Base-by-base conservation (phyloP, 2,888 invertebrate species). In the Drosophila hamatofila region DNA sequence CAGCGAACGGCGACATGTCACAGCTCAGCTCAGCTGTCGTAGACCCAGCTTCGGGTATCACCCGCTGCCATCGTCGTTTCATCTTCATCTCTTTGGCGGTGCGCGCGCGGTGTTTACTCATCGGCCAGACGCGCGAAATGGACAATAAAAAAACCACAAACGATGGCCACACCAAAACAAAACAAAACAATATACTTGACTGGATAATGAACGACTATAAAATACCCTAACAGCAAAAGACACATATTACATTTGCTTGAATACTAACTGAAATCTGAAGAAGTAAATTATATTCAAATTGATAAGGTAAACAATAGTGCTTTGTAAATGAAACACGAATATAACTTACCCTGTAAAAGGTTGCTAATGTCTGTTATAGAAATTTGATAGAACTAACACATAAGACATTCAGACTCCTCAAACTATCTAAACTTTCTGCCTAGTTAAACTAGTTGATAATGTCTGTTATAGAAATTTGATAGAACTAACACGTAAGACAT, bases 1-100 rank as follows among this genome's bases (percentile, higher is more conserved):
- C 77, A 60, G 57, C 23, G 44, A 56, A 52, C 62, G 18, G 57
- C 60, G 56, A 76, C 60, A 71, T 63, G 76, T 66, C 76, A 67
- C 56, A 70, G 61, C 75, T 76, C 56, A 70, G 61, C 75, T 76
- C 39, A 55, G 65, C 65, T 55, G 72, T 71, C 69, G 56, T 18
- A 37, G 42, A 33, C n/a, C 23, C 62, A 60, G 68, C 62, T 66
- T 72, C 55, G 68, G 66, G n/a, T 80, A 80, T 80, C 86, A 85
- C 83, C 89, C 88, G 88, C 58, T 85, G 81, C 79, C 83, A 85
- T 75, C 81, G 81, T 66, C 83, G 86, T 63, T 75, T 72, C 78
- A 78, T 84, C 78, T 80, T 71, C 88, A 83, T 84, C 82, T 86
- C 87, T 78, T 80, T 82, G 88, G 62, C 88, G 88, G 84, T 71